phyloP scores from a whole-genome alignment of 2,797 vertebrate genomes.

The Rhinichthys osculus region DNA sequence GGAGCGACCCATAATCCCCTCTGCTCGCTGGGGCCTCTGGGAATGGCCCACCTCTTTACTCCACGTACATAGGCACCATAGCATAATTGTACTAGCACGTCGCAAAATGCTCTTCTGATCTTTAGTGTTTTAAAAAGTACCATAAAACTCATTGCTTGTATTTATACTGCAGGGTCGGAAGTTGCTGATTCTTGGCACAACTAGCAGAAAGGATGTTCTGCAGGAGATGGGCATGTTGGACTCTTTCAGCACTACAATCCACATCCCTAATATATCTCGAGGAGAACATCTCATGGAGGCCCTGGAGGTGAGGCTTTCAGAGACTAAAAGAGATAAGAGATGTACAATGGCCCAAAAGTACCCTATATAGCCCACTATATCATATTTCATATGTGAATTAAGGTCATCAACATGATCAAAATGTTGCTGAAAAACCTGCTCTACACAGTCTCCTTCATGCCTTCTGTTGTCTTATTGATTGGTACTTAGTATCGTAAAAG shows the following conservation, averaged over 20 bases:
- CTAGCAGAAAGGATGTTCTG: conserved; percentile 92
- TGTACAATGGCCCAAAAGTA: neutral
- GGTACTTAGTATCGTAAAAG: neutral
- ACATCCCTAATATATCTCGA: conserved; percentile 89
- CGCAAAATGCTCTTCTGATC: neutral
- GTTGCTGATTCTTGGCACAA: conserved; percentile 94
- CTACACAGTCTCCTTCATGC: neutral
- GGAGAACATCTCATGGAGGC: conserved; percentile 90
- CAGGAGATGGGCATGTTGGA: conserved; percentile 97
- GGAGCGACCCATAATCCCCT: conserved; percentile 82
- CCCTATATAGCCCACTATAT: neutral
- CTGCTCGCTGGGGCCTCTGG: conserved; percentile 64
- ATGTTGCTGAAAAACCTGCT: neutral
- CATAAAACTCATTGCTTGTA: conserved; percentile 12
- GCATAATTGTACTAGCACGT: neutral
- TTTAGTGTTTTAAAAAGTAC: conserved; percentile 2
- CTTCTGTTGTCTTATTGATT: neutral
- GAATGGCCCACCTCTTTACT: conserved; percentile 58
- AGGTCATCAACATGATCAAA: neutral
- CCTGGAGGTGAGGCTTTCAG: conserved; percentile 82
- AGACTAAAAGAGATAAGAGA: neutral
- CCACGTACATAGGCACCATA: conserved; percentile 11
- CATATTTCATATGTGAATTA: neutral
- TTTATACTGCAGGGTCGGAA: conserved; percentile 85
- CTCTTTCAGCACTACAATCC: conserved; percentile 92